These are phyloP conservation scores for Leucozona laternaria DNA, from an alignment of 2,888 invertebrate species.

Conservation along the genomic window DNA sequence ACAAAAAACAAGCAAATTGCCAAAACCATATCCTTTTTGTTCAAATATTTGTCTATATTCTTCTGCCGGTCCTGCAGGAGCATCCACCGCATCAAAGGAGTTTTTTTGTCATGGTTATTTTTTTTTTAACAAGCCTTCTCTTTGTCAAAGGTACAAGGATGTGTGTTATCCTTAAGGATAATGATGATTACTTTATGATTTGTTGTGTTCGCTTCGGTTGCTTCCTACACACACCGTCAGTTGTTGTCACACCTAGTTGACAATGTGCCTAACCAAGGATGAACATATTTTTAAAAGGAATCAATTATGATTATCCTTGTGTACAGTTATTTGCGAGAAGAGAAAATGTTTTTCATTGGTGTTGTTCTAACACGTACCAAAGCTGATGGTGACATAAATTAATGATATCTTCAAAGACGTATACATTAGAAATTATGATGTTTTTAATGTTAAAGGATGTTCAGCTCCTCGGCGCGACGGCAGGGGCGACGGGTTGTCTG, in stretches of 20 bases:
- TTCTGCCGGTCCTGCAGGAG: slow-evolving; percentile 40
- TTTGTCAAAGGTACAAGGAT: slow-evolving; percentile 33
- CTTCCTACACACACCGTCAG: slow-evolving; percentile 54
- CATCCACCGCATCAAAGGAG: slow-evolving; percentile 39
- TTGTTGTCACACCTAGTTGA: slow-evolving; percentile 53
- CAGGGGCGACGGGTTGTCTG: slow-evolving; percentile 39
- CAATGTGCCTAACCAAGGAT: slow-evolving; percentile 76
- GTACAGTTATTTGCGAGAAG: slow-evolving; percentile 57
- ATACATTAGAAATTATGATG: slow-evolving; percentile 33
- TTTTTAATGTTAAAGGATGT: slow-evolving; percentile 49
- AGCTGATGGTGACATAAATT: slow-evolving; percentile 54
- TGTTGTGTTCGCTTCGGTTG: slow-evolving; percentile 53
- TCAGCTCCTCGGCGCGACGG: slow-evolving; percentile 11
- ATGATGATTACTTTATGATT: slow-evolving; percentile 75
- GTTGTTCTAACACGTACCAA: slow-evolving; percentile 72
- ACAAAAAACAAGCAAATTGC: slow-evolving; percentile 64
- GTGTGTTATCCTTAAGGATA: slow-evolving; percentile 65
- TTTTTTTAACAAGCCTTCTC: slow-evolving; percentile 18
- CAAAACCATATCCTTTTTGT: slow-evolving; percentile 45
- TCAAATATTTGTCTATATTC: slow-evolving; percentile 37
- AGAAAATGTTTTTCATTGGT: slow-evolving; percentile 58
- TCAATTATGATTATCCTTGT: slow-evolving; percentile 77
- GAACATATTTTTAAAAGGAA: slow-evolving; percentile 72
- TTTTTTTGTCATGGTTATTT: too few relatives aligned
- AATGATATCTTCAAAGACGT: slow-evolving; percentile 42